Percentiles rank a stretch among this genome's conserved stretches.
Evolutionary conservation across 2,888 invertebrate genomes (phyloP).

Genomic region (Smittia sp.): DNA sequence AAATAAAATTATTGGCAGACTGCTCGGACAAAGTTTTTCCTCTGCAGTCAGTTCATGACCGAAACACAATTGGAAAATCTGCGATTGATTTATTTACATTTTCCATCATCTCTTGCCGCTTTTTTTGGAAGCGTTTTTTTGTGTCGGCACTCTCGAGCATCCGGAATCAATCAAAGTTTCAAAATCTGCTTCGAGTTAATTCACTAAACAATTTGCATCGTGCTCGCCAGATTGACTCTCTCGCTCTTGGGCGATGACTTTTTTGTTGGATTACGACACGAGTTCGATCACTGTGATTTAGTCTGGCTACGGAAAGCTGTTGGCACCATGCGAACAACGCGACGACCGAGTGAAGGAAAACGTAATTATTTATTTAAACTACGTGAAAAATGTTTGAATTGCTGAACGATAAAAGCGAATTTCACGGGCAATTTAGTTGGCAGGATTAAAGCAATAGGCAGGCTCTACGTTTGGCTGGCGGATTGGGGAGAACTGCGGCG

Average conservation of each 20-base stretch:
- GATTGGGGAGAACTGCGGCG: neutral
- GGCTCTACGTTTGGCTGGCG: neutral
- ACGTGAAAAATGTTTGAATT: slow-evolving; percentile 31
- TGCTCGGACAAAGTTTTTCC: neutral
- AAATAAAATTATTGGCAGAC: slow-evolving; percentile 9
- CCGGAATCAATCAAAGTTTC: slow-evolving; percentile 28
- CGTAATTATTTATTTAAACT: slow-evolving; percentile 37
- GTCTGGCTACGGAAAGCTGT: neutral
- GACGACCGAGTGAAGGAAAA: neutral
- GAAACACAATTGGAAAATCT: slow-evolving; percentile 8
- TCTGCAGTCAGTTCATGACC: slow-evolving; percentile 3
- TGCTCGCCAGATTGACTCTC: neutral
- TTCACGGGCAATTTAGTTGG: slow-evolving; percentile 32
- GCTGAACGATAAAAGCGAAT: slow-evolving; percentile 28
- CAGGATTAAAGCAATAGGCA: slow-evolving; percentile 5
- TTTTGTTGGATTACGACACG: neutral
- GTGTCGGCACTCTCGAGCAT: neutral
- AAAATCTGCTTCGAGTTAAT: slow-evolving; percentile 27
- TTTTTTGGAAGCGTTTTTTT: neutral
- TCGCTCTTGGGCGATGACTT: slow-evolving; percentile 12
- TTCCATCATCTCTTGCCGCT: neutral
- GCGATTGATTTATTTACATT: slow-evolving; percentile 33
- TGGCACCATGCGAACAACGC: slow-evolving; percentile 1
- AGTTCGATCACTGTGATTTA: neutral
- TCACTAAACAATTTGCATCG: slow-evolving; percentile 20